A percentile compares a stretch with the other conserved stretches of the same genome.
Evolutionary conservation across 1,140 invertebrate species (phyloP).

Genomic region (Holotrichia oblita): DNA sequence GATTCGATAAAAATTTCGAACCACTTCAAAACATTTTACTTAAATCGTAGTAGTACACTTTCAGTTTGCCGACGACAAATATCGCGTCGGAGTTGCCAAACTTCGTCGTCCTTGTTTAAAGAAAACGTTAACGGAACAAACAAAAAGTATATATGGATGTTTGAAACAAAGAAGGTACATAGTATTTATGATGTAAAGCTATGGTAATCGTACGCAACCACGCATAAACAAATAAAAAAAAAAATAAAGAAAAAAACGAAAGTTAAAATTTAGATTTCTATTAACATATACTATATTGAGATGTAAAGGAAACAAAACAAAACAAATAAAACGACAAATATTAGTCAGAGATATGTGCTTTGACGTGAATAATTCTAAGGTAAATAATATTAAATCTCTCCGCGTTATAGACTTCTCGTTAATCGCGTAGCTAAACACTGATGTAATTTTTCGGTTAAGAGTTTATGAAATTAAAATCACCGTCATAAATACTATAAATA

Average conservation of each 20-base stretch:
- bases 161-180: constrained; percentile 7
- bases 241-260: not conserved
- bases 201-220: not conserved
- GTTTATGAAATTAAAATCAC: constrained; percentile 3
- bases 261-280: not conserved
- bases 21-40: too few species aligned
- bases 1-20: too few species aligned
- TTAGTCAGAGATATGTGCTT: not conserved
- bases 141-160: not conserved
- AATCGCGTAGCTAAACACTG: not conserved
- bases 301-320: too few species aligned
- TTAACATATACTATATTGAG: not conserved
- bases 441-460: not conserved
- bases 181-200: not conserved
- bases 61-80: too few species aligned
- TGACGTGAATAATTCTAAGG: constrained; percentile 2
- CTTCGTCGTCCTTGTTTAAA: not conserved
- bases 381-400: constrained; percentile 1
- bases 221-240: too few species aligned
- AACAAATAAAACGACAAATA: constrained; percentile 1
- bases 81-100: not conserved
- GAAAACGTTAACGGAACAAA: constrained; percentile 3
- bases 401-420: not conserved
- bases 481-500: too few species aligned
- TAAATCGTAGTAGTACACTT: too few species aligned